Evolutionary conservation across 2,888 invertebrate species (phyloP), one percentile per base, ranked within the genome.

Genomic region (Sepiola atlantica): DNA sequence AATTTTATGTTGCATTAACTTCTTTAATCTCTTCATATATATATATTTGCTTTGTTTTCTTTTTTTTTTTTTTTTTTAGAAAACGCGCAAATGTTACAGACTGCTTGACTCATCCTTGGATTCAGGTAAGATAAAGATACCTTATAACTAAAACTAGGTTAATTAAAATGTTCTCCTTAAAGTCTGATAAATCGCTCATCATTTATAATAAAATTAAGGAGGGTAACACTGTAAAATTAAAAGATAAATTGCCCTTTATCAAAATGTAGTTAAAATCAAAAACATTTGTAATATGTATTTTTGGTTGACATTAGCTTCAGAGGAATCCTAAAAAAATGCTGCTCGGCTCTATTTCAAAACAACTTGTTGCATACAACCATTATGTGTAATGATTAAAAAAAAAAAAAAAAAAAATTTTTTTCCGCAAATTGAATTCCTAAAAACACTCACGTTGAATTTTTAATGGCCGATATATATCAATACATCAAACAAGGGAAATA

Each of bases 51-150:
- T 28, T 93, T 35, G 57, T 45, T 94, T 77, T 90, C 24, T 94
- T 94, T 54, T 93, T 94, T 94, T 93, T 94, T 94, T 77, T 77
- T 28, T n/a, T 95, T 96, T 96, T 45, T 96, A 98, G 98, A 96
- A 98, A 98, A 97, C 97, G 98, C 95, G 97, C 98, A 94, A 98
- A 98, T 94, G 98, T 98, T 32, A 97, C 98, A 95, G 98, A 98
- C 95, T 98, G 98, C 97, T 97, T 98, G 94, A 97, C 97, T 95
- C 98, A 98, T 97, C 98, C 98, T 35, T 98, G 98, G 98, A 98
- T 98, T 96, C 95, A 98, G 97, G 97, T 97, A 95, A 96, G 95
- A 94, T 55, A 61, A 92, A 54, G 77, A 77, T n/a, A 16, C n/a
- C 28, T 12, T 55, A 21, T 54, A 12, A 24, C 24, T 57, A 57